These are phyloP conservation scores for Panthera tigris DNA, from an alignment of 2,113 vertebrate genomes.

Conservation along the genomic window DNA sequence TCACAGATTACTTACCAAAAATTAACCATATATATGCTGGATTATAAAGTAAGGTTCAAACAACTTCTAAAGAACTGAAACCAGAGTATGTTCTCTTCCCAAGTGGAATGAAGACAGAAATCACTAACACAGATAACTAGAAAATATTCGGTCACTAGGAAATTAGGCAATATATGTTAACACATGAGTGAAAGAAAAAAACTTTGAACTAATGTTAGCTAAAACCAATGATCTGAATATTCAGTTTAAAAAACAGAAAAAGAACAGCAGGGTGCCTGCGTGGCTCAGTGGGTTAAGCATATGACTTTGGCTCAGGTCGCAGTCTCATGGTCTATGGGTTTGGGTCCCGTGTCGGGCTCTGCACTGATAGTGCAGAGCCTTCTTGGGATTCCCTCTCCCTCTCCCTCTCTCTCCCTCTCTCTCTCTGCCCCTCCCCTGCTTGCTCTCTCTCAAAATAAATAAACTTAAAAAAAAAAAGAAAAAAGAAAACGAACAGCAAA, in stretches of 20 bases:
- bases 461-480: no score
- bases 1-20: neutral
- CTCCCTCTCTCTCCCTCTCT: no score
- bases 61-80: neutral
- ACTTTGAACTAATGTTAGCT: neutral
- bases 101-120: neutral
- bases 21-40: neutral
- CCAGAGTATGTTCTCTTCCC: neutral
- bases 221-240: neutral
- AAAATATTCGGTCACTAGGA: neutral
- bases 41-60: neutral
- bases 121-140: neutral
- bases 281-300: neutral
- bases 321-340: neutral
- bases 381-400: no score
- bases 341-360: neutral
- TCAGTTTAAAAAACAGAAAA: neutral
- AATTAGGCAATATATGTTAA: neutral
- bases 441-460: no score
- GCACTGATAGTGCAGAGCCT: no score
- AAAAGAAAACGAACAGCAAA: neutral
- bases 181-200: neutral
- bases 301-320: neutral
- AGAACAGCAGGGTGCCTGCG: neutral
- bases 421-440: no score